Conservation (phyloP, 2,113 vertebrate species). For the Phycodurus eques region DNA sequence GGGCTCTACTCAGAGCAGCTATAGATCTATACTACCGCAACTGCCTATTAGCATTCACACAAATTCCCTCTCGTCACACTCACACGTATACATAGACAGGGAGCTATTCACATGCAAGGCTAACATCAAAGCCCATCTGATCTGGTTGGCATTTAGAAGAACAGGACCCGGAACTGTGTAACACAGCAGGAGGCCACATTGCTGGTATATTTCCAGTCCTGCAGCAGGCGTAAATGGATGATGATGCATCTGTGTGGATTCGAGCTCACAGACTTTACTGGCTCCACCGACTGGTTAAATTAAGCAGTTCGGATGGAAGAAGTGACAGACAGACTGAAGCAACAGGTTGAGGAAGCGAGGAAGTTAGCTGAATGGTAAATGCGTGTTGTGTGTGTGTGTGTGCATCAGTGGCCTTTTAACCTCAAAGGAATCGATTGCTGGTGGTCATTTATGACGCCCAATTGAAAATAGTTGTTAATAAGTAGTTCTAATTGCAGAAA, state of each 20-base stretch:
- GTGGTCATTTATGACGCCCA: constrained; percentile 23
- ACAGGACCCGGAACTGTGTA: constrained; percentile 55
- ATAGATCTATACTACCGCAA: constrained; percentile 64
- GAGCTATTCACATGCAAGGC: constrained; percentile 23
- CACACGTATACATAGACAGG: constrained; percentile 2
- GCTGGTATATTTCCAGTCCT: constrained; percentile 35
- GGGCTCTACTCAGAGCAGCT: constrained; percentile 48
- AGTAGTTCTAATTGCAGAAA: too few relatives aligned
- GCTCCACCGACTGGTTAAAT: constrained; percentile 31
- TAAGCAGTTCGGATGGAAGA: constrained; percentile 24
- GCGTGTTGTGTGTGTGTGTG: constrained; percentile 21
- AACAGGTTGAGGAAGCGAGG: constrained; percentile 55
- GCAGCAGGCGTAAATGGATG: constrained; percentile 21
- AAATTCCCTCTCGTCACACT: constrained; percentile 1
- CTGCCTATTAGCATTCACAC: constrained; percentile 58
- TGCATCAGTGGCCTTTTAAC: constrained; percentile 2
- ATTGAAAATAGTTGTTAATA: background rate
- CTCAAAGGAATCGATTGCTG: constrained; percentile 7
- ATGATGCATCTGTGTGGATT: constrained; percentile 38
- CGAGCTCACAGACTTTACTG: constrained; percentile 30
- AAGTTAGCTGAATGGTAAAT: background rate
- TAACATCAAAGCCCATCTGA: constrained; percentile 54
- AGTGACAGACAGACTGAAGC: constrained; percentile 38
- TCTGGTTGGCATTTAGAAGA: constrained; percentile 49
- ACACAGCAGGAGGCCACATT: constrained; percentile 51